Conservation (phyloP, 2,797 vertebrate genomes). For the Fundulus diaphanus region DNA sequence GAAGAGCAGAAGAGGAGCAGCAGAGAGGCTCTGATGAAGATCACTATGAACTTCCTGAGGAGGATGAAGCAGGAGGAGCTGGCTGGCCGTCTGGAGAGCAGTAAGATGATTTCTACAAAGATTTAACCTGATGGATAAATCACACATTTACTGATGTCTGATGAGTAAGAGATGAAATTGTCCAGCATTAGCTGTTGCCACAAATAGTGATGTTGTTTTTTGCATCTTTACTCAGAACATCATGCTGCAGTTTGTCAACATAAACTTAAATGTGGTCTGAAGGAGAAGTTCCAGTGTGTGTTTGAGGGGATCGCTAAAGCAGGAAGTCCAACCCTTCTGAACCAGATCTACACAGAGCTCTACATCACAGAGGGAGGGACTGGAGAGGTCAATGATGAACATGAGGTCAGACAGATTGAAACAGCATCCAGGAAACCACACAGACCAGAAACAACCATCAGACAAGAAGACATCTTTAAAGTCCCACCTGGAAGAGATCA, state of each 20-base stretch:
- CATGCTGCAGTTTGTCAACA: not conserved
- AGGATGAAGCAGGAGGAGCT: not conserved
- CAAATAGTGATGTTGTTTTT: not conserved
- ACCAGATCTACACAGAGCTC: not conserved
- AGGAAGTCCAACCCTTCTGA: not conserved
- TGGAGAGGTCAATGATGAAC: not conserved
- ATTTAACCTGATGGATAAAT: not conserved
- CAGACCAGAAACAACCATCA: not conserved
- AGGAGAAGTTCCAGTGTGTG: not conserved
- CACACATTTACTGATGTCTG: not conserved
- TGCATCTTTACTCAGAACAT: not conserved
- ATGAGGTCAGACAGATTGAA: slow-evolving; percentile 3
- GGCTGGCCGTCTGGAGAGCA: not conserved
- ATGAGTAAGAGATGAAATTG: not conserved
- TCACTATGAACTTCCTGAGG: not conserved
- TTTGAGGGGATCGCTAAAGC: not conserved
- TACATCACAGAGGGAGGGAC: not conserved
- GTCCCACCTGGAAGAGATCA: no score
- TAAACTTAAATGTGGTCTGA: not conserved
- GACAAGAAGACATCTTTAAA: no score
- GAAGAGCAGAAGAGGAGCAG: not conserved
- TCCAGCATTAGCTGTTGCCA: no score
- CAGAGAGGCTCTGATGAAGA: not conserved
- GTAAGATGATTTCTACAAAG: not conserved
- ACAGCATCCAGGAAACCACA: not conserved